phyloP scores from a whole-genome alignment of 2,888 invertebrate genomes.

The Coleophora deauratella region DNA sequence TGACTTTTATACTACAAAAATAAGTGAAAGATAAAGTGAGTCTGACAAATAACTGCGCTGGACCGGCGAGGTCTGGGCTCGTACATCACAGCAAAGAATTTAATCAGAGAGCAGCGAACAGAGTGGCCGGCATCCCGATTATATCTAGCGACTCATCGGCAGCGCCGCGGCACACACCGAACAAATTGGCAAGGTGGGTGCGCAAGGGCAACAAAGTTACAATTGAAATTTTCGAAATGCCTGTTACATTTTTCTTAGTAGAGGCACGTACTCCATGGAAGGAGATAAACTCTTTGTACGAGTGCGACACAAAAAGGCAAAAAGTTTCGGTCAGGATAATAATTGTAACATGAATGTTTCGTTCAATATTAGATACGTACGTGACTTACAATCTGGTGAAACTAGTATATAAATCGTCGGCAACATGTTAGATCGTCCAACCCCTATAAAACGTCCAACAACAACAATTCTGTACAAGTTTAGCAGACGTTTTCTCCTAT shows the following conservation, averaged over 20 bases:
- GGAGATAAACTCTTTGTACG: constrained; percentile 42
- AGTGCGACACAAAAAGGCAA: constrained; percentile 40
- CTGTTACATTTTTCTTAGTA: constrained; percentile 60
- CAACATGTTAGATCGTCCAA: too few species aligned
- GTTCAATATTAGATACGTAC: constrained; percentile 33
- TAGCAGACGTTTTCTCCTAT: too few species aligned
- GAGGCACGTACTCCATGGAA: constrained; percentile 55
- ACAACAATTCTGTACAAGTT: too few species aligned
- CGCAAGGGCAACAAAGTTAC: constrained; percentile 57
- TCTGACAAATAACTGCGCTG: constrained; percentile 40
- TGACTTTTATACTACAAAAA: constrained; percentile 21
- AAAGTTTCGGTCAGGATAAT: constrained; percentile 27
- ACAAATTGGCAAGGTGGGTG: constrained; percentile 59
- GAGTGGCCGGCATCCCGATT: constrained; percentile 56
- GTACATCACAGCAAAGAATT: constrained; percentile 56
- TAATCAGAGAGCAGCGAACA: constrained; percentile 62
- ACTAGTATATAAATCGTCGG: not conserved
- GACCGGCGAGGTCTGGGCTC: constrained; percentile 21
- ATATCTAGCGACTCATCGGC: constrained; percentile 37
- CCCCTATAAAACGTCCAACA: too few species aligned
- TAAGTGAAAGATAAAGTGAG: constrained; percentile 26
- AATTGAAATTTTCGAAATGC: constrained; percentile 70
- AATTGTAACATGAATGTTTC: constrained; percentile 47
- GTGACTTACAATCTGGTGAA: constrained; percentile 31
- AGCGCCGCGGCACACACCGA: constrained; percentile 38